phyloP scores from a whole-genome alignment of 2,797 vertebrate species.

The Eospalax fontanierii region DNA sequence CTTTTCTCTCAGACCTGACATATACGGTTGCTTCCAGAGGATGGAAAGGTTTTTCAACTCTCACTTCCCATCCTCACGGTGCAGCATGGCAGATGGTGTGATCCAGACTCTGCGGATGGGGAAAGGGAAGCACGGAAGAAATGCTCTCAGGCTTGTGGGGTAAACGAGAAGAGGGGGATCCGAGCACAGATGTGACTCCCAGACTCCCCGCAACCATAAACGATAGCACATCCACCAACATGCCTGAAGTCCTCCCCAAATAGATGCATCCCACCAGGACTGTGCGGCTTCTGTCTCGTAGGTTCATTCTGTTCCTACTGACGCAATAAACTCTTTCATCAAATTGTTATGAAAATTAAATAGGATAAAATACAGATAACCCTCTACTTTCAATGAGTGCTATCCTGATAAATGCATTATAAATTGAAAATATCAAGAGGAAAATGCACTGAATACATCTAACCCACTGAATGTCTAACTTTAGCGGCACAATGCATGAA shows the following conservation, averaged over 20 bases:
- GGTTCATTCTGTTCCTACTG: neutral
- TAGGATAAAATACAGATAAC: neutral
- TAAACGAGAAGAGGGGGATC: neutral
- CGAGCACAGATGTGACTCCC: too few species aligned
- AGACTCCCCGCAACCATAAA: neutral
- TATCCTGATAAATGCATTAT: neutral
- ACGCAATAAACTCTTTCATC: neutral
- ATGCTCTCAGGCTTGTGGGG: neutral
- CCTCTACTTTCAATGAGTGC: neutral
- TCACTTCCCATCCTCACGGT: neutral
- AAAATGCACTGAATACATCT: neutral
- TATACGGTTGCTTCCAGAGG: neutral
- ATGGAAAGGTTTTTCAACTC: neutral
- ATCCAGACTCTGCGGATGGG: neutral
- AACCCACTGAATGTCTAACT: neutral
- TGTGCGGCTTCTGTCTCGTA: neutral
- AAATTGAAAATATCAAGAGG: neutral
- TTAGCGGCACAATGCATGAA: neutral
- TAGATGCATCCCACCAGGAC: neutral
- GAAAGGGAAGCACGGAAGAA: conserved; percentile 26
- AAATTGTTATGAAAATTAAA: neutral
- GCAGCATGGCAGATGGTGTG: neutral
- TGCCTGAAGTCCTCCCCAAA: neutral
- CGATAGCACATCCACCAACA: neutral
- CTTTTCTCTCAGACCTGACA: neutral